These are phyloP conservation scores for Lophochroa leadbeateri DNA, from an alignment of 2,113 vertebrate genomes.

Conservation along the genomic window DNA sequence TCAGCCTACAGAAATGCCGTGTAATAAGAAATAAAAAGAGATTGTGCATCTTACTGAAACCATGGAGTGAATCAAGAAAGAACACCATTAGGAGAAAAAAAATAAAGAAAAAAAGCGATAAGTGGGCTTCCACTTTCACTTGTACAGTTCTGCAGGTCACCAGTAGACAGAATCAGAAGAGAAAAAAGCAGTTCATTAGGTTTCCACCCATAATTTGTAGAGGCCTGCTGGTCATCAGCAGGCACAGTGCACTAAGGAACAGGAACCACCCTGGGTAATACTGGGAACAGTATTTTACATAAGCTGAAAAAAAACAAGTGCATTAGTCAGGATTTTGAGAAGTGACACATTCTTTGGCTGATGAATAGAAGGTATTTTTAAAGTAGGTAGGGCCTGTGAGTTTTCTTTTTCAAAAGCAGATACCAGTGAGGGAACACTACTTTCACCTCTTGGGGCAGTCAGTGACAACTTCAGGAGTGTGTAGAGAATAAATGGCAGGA, in stretches of 20 bases:
- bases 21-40: conserved; percentile 33
- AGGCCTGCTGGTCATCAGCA: background rate
- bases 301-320: background rate
- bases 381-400: background rate
- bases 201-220: background rate
- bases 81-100: background rate
- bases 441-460: background rate
- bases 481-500: background rate
- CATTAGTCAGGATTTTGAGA: background rate
- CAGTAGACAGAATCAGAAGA: background rate
- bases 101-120: background rate
- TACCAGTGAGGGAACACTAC: background rate
- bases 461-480: background rate
- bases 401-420: background rate
- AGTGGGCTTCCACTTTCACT: background rate
- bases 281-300: background rate
- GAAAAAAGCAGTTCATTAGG: background rate
- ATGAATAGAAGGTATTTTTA: conserved; percentile 10
- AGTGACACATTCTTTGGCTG: conserved; percentile 1
- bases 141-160: background rate
- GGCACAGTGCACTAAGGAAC: background rate
- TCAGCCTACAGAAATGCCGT: conserved; percentile 61
- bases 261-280: background rate
- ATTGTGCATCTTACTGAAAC: background rate
- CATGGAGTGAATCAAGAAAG: background rate